These are phyloP conservation scores for Triplophysa rosa DNA, from an alignment of 2,113 vertebrate genomes.

Conservation along the genomic window DNA sequence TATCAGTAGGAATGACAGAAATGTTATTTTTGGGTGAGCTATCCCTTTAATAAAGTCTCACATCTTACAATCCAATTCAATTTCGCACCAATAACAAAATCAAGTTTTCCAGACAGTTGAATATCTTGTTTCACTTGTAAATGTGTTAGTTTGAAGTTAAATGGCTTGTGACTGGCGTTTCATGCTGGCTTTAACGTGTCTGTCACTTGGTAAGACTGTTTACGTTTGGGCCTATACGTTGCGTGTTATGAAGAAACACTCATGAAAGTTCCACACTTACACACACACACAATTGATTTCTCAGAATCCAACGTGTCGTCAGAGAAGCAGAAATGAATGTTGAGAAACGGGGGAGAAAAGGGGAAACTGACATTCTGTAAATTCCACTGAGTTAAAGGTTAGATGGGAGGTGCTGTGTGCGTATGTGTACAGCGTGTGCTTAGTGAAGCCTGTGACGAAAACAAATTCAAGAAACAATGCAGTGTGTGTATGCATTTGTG, in stretches of 20 bases:
- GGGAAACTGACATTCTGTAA: conserved; percentile 34
- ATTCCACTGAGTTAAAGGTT: conserved; percentile 19
- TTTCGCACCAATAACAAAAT: neutral
- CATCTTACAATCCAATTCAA: neutral
- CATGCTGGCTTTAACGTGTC: no score
- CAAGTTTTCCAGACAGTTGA: no score
- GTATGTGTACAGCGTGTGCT: neutral
- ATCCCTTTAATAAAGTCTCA: no score
- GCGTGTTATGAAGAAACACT: conserved; percentile 20
- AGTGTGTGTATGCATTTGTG: neutral
- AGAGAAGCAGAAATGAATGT: conserved; percentile 39
- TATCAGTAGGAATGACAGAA: no score
- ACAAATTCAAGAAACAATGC: neutral
- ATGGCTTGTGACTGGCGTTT: no score
- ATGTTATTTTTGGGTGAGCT: no score
- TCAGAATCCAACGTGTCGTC: conserved; percentile 25
- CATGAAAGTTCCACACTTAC: conserved; percentile 4
- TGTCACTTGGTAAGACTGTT: neutral
- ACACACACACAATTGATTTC: conserved; percentile 41
- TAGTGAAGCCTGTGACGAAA: neutral
- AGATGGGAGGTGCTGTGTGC: neutral
- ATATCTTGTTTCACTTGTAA: no score
- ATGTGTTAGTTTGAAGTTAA: neutral
- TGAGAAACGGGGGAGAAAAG: conserved; percentile 46
- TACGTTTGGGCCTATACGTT: neutral